Percentiles rank a stretch among this genome's conserved stretches.
These are phyloP conservation scores for Leptarthrus brevirostris DNA, from an alignment of 2,888 invertebrate genomes.

Conservation along the genomic window DNA sequence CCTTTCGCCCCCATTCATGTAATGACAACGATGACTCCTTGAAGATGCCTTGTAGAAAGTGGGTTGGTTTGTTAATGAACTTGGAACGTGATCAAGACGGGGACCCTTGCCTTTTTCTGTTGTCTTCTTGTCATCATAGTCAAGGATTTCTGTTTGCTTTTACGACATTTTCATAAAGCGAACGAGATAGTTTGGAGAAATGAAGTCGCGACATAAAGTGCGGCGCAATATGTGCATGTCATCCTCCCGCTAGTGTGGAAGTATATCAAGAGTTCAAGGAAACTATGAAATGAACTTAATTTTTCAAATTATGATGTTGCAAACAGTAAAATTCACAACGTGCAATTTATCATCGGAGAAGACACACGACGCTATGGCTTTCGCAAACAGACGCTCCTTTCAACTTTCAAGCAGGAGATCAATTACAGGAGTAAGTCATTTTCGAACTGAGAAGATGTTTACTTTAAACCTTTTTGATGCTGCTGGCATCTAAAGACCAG, in stretches of 20 bases:
- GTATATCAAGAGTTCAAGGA: neutral
- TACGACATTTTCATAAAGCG: constrained; percentile 17
- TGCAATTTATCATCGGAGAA: constrained; percentile 30
- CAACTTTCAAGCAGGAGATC: neutral
- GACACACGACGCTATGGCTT: neutral
- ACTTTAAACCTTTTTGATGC: neutral
- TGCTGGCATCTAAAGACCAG: neutral
- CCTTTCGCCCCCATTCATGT: constrained; percentile 7
- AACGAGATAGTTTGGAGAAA: neutral
- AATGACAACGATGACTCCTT: constrained; percentile 29
- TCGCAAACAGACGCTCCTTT: neutral
- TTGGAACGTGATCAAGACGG: constrained; percentile 51
- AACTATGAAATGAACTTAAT: neutral
- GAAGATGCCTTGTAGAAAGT: constrained; percentile 8
- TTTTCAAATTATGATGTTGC: constrained; percentile 1
- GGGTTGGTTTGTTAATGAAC: constrained; percentile 50
- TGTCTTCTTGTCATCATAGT: neutral
- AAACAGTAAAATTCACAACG: neutral
- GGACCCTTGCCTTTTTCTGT: neutral
- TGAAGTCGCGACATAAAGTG: neutral
- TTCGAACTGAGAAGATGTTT: neutral
- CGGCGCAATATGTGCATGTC: constrained; percentile 14
- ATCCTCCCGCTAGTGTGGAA: constrained; percentile 12
- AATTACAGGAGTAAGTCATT: constrained; percentile 18
- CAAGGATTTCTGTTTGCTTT: neutral